Conservation (phyloP, 2,113 vertebrate genomes). For the Varanus salvator region DNA sequence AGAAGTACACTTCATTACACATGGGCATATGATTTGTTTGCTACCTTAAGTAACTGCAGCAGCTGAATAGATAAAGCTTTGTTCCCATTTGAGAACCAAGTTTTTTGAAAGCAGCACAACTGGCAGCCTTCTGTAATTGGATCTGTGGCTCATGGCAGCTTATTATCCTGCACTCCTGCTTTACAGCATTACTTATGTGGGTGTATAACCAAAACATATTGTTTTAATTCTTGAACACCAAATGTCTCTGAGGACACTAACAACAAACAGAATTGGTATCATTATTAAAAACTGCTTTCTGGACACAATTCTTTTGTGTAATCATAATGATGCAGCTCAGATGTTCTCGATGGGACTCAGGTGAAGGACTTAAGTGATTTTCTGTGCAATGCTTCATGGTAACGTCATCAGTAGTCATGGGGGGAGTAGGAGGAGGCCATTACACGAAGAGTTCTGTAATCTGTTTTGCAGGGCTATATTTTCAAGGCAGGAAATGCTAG, state of each 20-base stretch:
- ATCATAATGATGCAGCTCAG: neutral
- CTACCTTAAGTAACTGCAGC: constrained; percentile 38
- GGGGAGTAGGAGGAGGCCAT: neutral
- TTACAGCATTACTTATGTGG: constrained; percentile 55
- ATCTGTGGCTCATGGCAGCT: constrained; percentile 50
- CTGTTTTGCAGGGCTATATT: neutral
- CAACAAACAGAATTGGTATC: constrained; percentile 53
- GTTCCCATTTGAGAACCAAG: constrained; percentile 39
- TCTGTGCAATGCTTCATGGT: neutral
- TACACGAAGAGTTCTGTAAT: neutral
- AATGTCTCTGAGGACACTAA: constrained; percentile 55
- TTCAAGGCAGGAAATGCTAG: too few species aligned
- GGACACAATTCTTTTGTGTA: constrained; percentile 3
- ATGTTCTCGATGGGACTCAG: neutral
- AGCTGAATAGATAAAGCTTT: constrained; percentile 45
- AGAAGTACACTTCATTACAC: constrained; percentile 48
- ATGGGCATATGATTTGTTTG: constrained; percentile 49
- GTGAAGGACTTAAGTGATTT: neutral
- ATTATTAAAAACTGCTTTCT: constrained; percentile 48
- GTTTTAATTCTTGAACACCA: constrained; percentile 63
- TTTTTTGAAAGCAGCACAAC: constrained; percentile 56
- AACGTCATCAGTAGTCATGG: neutral
- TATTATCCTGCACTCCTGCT: constrained; percentile 42
- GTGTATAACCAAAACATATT: constrained; percentile 52
- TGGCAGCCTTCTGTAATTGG: constrained; percentile 58